A percentile compares a stretch with the other conserved stretches of the same genome.
These are phyloP conservation scores for Echeneis naucrates DNA, from an alignment of 2,797 vertebrate species.

Conservation along the genomic window DNA sequence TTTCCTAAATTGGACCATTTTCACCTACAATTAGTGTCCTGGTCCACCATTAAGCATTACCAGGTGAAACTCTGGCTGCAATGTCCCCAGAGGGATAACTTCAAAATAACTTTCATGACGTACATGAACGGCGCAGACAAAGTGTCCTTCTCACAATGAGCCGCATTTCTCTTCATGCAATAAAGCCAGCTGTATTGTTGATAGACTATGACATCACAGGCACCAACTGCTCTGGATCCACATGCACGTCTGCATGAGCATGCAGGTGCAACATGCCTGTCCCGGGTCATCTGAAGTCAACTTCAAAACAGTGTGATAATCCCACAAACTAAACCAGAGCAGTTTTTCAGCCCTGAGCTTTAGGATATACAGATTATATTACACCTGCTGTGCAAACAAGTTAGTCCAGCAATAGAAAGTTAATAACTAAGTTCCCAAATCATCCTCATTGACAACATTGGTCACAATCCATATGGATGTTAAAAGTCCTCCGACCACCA, in stretches of 20 bases:
- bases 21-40: too few relatives aligned
- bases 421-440: constrained; percentile 3
- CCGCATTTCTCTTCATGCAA: not conserved
- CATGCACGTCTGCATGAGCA: not conserved
- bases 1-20: not conserved
- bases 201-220: not conserved
- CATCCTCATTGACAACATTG: not conserved
- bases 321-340: not conserved
- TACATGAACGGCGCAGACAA: constrained; percentile 2
- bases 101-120: constrained; percentile 4
- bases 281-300: not conserved
- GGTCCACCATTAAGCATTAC: not conserved
- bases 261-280: not conserved
- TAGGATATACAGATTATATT: not conserved
- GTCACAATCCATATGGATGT: not conserved
- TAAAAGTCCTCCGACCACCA: not conserved
- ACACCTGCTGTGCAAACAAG: constrained; percentile 7
- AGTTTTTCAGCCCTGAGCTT: not conserved
- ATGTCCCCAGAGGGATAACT: not conserved
- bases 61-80: constrained; percentile 1
- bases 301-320: not conserved
- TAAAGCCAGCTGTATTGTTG: not conserved
- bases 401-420: not conserved
- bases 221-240: not conserved
- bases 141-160: not conserved